Evolutionary conservation across 2,797 vertebrate species (phyloP), one percentile per base, ranked within the genome.

Genomic region (Notamacropus eugenii): DNA sequence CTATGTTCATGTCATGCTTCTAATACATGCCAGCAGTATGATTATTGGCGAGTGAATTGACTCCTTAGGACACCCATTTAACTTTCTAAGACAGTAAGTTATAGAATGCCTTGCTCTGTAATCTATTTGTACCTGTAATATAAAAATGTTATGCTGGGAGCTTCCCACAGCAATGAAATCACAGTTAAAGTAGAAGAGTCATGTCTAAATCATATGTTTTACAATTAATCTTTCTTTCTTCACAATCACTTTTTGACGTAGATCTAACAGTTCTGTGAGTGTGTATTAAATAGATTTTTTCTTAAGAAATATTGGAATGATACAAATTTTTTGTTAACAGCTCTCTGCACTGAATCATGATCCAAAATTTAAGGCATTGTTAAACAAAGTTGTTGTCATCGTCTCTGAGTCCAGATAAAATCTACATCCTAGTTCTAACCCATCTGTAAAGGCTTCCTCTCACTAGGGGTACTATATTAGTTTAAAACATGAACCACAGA

Each of bases 271-370:
- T 27, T 27, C 40, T 82, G 6, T 40, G 24, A 22, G n/a, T 74
- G 1, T 4, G 6, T 67, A 13, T 59, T 59, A 31, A 59, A 59
- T 59, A 31, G 58, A 59, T 58, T 58, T 31, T 46, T 52, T 57
- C 13, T 34, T 54, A 14, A 1, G 1, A 92, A 74, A 34, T 87
- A 87, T 87, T 82, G 22, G 40, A 87, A 87, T 87, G 14, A 62
- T 5, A 93, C 74, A 92, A 67, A 52, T 91, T 13, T 97, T 46
- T 96, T 87, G 8, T 74, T 91, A 95, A 58, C 94, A 91, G 93
- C 29, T 56, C 57, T 97, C 16, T 54, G 8, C 9, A 50, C 9
- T 46, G 40, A 59, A 95, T 96, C 92, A 87, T 74, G 90, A 82
- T 95, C 4, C 29, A 58, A 3, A 94, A 91, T 91, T 91, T 56